A percentile compares a stretch with the other conserved stretches of the same genome.
Conservation (phyloP, 1,140 invertebrate species). For the Atta colombica region DNA sequence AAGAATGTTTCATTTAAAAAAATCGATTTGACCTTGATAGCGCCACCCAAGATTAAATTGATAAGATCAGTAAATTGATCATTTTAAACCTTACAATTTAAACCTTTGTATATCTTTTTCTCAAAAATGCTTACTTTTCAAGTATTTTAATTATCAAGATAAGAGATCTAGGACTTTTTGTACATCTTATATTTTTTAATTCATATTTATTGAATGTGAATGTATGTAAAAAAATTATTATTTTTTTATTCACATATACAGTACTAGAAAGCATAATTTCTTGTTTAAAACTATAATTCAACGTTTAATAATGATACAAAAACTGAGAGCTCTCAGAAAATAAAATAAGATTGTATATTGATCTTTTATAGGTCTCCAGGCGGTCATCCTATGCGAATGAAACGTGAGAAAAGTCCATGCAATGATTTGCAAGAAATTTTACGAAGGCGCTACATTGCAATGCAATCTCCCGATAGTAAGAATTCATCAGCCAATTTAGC, state of each 20-base stretch:
- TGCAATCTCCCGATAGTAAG: constrained; percentile 83
- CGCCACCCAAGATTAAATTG: too few relatives aligned
- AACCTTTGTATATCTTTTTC: too few relatives aligned
- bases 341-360: constrained; percentile 3
- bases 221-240: neutral
- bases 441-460: constrained; percentile 82
- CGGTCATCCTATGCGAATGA: constrained; percentile 80
- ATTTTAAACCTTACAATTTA: too few relatives aligned
- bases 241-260: neutral
- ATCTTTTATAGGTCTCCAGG: constrained; percentile 81
- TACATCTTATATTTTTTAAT: neutral
- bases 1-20: too few relatives aligned
- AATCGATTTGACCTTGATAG: too few relatives aligned
- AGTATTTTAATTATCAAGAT: too few relatives aligned
- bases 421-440: constrained; percentile 86
- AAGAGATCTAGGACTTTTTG: too few relatives aligned
- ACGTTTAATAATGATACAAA: neutral
- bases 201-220: neutral
- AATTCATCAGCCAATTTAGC: constrained; percentile 81
- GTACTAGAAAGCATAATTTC: neutral
- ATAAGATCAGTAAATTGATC: too few relatives aligned
- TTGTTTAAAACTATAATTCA: neutral
- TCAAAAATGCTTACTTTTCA: too few relatives aligned
- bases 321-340: neutral
- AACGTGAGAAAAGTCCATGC: constrained; percentile 85